Base-by-base conservation (phyloP, 2,888 invertebrate genomes). In the Neocrepidodera transversa region DNA sequence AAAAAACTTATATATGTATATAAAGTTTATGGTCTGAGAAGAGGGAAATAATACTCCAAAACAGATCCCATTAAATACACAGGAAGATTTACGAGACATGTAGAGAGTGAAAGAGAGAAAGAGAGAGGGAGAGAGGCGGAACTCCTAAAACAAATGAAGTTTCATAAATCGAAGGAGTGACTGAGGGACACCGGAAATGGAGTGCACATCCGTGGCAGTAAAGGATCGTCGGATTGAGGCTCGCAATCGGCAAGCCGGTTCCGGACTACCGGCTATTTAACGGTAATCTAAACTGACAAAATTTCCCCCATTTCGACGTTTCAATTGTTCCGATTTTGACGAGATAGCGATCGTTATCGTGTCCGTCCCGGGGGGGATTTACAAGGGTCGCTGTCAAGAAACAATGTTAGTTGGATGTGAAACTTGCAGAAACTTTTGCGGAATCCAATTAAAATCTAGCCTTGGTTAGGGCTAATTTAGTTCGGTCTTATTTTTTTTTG, bases 201-300 rank as follows among this genome's bases (percentile, higher is more conserved):
- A n/a, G 45, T 26, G 28, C 14, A 72, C 71, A 71, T 73, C 73
- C 73, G 73, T 64, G 66, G 65, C 66, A 65, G 64, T 61, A 63
- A 68, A 63, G 68, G 68, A 68, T 67, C 69, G 65, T 65, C 58
- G 67, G 65, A 67, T 68, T 69, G 70, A 62, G 68, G 71, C 65
- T 62, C 65, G 30, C 17, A 17, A 53, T 45, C 47, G 47, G 51
- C 38, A 56, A n/a, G 40, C 14, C 26, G 35, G 47, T 58, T 43
- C 68, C 69, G 67, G 69, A 69, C 69, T 67, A 65, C 66, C 67
- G 70, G 70, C 68, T 67, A 71, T 72, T 72, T 72, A 72, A 72
- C 70, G 70, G 67, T 69, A 68, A 72, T 72, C 70, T 70, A 67
- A 65, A 68, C 65, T 65, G 65, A 66, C 65, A 63, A 67, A 70